phyloP scores from a whole-genome alignment of 2,888 invertebrate species.

The Bedellia somnulentella region DNA sequence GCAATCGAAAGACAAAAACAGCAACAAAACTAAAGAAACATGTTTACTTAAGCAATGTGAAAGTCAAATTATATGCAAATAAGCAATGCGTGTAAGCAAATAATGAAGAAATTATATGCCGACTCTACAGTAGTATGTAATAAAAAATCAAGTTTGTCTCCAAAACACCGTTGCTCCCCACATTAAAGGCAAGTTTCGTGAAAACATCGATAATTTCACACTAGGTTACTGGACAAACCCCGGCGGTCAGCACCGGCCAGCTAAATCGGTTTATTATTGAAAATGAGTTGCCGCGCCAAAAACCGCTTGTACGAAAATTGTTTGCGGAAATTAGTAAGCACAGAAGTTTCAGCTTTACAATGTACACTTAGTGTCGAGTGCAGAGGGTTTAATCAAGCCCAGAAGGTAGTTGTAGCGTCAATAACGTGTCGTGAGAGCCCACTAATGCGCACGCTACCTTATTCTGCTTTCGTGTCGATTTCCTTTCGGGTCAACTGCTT shows the following conservation, averaged over 20 bases:
- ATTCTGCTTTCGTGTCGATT: too few relatives aligned
- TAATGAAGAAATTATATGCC: too few relatives aligned
- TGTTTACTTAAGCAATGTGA: too few relatives aligned
- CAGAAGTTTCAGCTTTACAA: conserved; percentile 24
- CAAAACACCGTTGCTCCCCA: conserved; percentile 42
- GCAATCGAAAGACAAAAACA: too few relatives aligned
- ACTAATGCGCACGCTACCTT: too few relatives aligned
- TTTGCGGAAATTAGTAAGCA: conserved; percentile 47
- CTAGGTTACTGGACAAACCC: conserved; percentile 33
- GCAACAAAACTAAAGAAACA: too few relatives aligned
- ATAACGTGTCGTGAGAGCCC: too few relatives aligned
- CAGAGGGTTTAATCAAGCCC: neutral
- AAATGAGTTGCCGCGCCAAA: conserved; percentile 44
- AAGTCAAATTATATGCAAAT: too few relatives aligned
- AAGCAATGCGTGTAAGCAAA: too few relatives aligned
- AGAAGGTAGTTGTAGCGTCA: too few relatives aligned
- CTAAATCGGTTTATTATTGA: conserved; percentile 57
- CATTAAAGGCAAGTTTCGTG: conserved; percentile 27
- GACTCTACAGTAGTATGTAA: too few relatives aligned
- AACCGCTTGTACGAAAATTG: conserved; percentile 34
- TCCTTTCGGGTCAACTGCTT: too few relatives aligned
- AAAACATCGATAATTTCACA: conserved; percentile 45
- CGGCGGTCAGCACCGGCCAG: conserved; percentile 20
- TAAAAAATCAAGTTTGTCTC: conserved; percentile 29
- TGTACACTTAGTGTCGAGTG: neutral